phyloP scores from a whole-genome alignment of 2,888 invertebrate genomes.

The Empis stercorea region DNA sequence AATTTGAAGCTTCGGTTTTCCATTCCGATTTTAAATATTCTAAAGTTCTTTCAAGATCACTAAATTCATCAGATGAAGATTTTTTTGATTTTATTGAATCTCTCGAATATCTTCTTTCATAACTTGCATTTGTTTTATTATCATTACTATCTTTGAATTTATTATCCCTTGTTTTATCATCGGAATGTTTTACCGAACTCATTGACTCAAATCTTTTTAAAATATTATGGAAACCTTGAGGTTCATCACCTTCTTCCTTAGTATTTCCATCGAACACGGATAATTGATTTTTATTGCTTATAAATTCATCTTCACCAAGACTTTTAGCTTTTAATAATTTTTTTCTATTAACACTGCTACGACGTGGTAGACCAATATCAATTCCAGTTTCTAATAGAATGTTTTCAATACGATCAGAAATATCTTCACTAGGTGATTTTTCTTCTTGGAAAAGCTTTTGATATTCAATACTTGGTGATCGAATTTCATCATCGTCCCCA shows the following conservation, averaged over 20 bases:
- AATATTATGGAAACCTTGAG: slow-evolving; percentile 25
- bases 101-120: slow-evolving; percentile 21
- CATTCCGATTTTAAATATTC: slow-evolving; percentile 32
- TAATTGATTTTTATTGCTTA: slow-evolving; percentile 12
- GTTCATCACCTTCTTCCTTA: slow-evolving; percentile 15
- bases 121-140: slow-evolving; percentile 23
- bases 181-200: slow-evolving; percentile 22
- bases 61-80: slow-evolving; percentile 23
- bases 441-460: slow-evolving; percentile 31
- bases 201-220: slow-evolving; percentile 30
- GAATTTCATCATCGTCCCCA: slow-evolving; percentile 18
- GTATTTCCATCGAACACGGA: slow-evolving; percentile 1
- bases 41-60: slow-evolving; percentile 33
- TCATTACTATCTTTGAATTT: neutral
- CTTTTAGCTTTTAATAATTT: slow-evolving; percentile 23
- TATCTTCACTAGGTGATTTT: slow-evolving; percentile 32
- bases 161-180: too few species aligned
- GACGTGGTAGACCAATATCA: slow-evolving; percentile 21
- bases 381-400: slow-evolving; percentile 25
- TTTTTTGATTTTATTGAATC: slow-evolving; percentile 15
- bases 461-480: slow-evolving; percentile 33
- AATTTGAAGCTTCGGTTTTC: slow-evolving; percentile 31
- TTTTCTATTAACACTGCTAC: slow-evolving; percentile 15
- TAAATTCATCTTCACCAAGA: slow-evolving; percentile 25
- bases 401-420: slow-evolving; percentile 31